phyloP scores from a whole-genome alignment of 2,113 vertebrate genomes.

The Agelaius phoeniceus region DNA sequence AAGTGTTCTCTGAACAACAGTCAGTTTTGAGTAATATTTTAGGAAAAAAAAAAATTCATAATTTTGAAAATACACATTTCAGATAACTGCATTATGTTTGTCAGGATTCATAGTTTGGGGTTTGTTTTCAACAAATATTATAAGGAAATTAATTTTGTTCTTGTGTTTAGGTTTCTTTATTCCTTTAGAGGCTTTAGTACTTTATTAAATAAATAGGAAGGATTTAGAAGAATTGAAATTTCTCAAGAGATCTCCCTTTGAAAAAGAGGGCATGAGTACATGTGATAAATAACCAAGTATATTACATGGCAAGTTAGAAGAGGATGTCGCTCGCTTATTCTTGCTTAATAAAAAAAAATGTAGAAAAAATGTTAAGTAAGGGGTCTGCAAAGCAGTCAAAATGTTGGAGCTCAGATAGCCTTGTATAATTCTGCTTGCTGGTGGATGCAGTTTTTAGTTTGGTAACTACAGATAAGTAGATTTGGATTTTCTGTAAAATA shows the following conservation, averaged over 20 bases:
- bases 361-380: neutral
- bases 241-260: neutral
- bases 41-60: neutral
- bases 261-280: neutral
- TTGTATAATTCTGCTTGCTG: neutral
- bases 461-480: neutral
- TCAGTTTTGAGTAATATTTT: neutral
- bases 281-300: neutral
- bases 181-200: neutral
- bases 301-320: neutral
- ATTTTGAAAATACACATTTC: neutral
- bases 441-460: neutral
- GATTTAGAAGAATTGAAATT: neutral
- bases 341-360: neutral
- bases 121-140: neutral
- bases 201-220: neutral
- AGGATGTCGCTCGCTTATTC: neutral
- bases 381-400: neutral
- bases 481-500: neutral
- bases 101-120: neutral
- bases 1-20: neutral
- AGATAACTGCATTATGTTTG: neutral
- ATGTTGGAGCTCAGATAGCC: neutral
- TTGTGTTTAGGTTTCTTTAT: neutral
- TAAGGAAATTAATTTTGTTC: neutral